Percentiles rank a stretch among this genome's conserved stretches.
These are phyloP conservation scores for Cotesia congregata DNA, from an alignment of 2,888 invertebrate species.

Conservation along the genomic window DNA sequence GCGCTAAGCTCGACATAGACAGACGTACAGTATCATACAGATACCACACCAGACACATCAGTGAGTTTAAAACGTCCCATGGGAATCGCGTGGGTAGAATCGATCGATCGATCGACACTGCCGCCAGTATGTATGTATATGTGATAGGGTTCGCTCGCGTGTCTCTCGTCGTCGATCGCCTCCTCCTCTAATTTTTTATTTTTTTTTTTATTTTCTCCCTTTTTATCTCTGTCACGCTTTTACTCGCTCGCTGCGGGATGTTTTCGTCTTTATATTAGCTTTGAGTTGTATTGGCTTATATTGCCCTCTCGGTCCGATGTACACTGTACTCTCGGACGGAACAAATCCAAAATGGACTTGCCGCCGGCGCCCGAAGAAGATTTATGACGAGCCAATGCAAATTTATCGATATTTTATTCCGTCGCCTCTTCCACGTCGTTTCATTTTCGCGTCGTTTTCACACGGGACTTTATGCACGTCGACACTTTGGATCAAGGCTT, in stretches of 20 bases:
- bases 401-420: conserved; percentile 62
- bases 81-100: conserved; percentile 44
- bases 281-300: too few relatives aligned
- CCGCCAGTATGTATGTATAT: conserved; percentile 16
- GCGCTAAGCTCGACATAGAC: conserved; percentile 20
- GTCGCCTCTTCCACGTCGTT: conserved; percentile 33
- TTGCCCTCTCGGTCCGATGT: background rate
- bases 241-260: background rate
- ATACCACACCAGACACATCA: conserved; percentile 1
- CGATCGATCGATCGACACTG: conserved; percentile 40
- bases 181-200: background rate
- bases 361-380: conserved; percentile 46
- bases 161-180: conserved; percentile 12
- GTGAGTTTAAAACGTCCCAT: conserved; percentile 38
- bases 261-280: background rate
- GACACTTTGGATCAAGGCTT: background rate
- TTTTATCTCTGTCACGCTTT: background rate
- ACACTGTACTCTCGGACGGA: conserved; percentile 36
- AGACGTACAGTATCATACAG: background rate
- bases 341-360: conserved; percentile 54
- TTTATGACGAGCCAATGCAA: conserved; percentile 59
- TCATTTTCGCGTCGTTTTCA: conserved; percentile 35
- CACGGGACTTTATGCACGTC: conserved; percentile 21
- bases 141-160: conserved; percentile 28
- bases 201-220: background rate